These are phyloP conservation scores for Herminia tarsipennalis DNA, from an alignment of 2,888 invertebrate genomes.

Conservation along the genomic window DNA sequence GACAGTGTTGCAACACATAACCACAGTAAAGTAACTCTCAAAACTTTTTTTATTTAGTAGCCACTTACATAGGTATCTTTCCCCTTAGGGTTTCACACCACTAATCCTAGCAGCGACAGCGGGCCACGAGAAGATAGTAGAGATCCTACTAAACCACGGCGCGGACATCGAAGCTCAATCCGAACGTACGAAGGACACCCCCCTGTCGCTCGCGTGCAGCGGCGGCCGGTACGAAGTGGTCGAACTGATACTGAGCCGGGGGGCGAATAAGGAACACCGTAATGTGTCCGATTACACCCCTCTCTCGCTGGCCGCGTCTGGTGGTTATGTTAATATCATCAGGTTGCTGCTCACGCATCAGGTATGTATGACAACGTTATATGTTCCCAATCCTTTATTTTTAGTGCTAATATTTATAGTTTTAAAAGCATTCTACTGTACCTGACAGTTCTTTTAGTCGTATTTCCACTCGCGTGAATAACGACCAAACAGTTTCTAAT, in stretches of 20 bases:
- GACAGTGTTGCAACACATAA: too few species aligned
- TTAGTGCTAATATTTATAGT: too few species aligned
- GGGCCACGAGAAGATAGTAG: constrained; percentile 92
- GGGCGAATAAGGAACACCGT: constrained; percentile 98
- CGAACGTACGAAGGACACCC: constrained; percentile 99
- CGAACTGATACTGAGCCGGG: constrained; percentile 93
- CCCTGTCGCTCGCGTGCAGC: constrained; percentile 98
- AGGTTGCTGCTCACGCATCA: constrained; percentile 96
- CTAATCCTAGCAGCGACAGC: constrained; percentile 98
- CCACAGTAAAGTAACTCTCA: neutral
- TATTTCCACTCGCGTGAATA: too few species aligned
- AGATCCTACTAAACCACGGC: constrained; percentile 95
- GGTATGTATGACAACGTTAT: too few species aligned
- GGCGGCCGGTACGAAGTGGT: constrained; percentile 98
- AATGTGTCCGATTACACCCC: constrained; percentile 99
- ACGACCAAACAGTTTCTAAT: too few species aligned
- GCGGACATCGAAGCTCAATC: constrained; percentile 99
- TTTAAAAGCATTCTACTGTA: too few species aligned
- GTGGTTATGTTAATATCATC: constrained; percentile 99
- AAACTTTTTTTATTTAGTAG: neutral
- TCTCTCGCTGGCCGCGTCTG: constrained; percentile 98
- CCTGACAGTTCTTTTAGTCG: too few species aligned
- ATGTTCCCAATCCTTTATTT: too few species aligned
- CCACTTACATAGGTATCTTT: neutral
- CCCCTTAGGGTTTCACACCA: constrained; percentile 94